These are phyloP conservation scores for Acanthis flammea DNA, from an alignment of 2,797 vertebrate genomes.

Conservation along the genomic window DNA sequence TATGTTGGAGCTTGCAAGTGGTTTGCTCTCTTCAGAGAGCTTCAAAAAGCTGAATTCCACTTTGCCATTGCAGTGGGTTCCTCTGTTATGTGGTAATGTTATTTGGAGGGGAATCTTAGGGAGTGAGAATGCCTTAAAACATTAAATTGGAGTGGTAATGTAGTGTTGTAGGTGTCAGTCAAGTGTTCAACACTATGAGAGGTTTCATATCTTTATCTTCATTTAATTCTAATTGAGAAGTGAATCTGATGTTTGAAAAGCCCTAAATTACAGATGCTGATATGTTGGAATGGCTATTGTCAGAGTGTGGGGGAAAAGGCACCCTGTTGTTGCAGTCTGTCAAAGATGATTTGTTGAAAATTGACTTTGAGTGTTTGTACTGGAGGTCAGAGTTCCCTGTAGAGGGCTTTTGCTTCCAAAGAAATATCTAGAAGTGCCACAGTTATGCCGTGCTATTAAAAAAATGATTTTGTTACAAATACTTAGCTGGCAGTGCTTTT, in stretches of 20 bases:
- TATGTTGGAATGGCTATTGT: conserved; percentile 73
- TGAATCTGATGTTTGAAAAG: conserved; percentile 74
- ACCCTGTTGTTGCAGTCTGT: conserved; percentile 28
- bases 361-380: conserved; percentile 69
- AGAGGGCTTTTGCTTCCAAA: conserved; percentile 43
- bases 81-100: conserved; percentile 2
- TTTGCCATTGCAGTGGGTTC: conserved; percentile 7
- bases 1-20: background rate
- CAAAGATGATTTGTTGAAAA: conserved; percentile 70
- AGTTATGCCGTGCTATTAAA: conserved; percentile 19
- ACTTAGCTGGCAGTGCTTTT: conserved; percentile 32
- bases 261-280: conserved; percentile 73
- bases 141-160: conserved; percentile 23
- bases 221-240: conserved; percentile 76
- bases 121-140: conserved; percentile 53
- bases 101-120: background rate
- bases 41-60: conserved; percentile 31
- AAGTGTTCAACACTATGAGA: conserved; percentile 60
- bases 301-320: conserved; percentile 52
- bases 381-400: conserved; percentile 78
- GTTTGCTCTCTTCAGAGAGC: conserved; percentile 2
- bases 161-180: conserved; percentile 33
- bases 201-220: conserved; percentile 70
- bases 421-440: conserved; percentile 18
- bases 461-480: conserved; percentile 41